phyloP scores from a whole-genome alignment of 2,888 invertebrate genomes.

The Pseudanteris insignis region DNA sequence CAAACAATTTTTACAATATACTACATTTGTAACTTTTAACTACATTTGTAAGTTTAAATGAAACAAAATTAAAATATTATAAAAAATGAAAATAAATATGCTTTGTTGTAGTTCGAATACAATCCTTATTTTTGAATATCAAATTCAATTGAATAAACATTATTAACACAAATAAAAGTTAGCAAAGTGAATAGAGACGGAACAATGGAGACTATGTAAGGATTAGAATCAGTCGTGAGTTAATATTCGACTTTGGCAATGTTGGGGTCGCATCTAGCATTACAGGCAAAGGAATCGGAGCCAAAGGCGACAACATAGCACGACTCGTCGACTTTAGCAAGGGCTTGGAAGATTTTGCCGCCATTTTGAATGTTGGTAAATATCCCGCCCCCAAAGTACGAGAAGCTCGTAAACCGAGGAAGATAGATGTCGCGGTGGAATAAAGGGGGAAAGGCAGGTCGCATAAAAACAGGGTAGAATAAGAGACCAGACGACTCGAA shows the following conservation, averaged over 20 bases:
- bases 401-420: slow-evolving; percentile 50
- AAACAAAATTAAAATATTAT: no score
- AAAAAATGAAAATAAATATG: no score
- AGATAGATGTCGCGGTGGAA: slow-evolving; percentile 45
- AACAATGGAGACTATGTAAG: slow-evolving; percentile 14
- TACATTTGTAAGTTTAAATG: no score
- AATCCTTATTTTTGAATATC: no score
- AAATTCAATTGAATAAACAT: no score
- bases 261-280: slow-evolving; percentile 31
- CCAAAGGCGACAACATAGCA: slow-evolving; percentile 48
- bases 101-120: no score
- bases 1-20: no score
- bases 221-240: slow-evolving; percentile 17
- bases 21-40: no score
- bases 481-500: slow-evolving; percentile 32
- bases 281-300: slow-evolving; percentile 27
- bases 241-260: slow-evolving; percentile 31
- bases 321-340: slow-evolving; percentile 57
- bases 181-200: slow-evolving; percentile 3
- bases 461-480: slow-evolving; percentile 36
- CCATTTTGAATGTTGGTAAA: slow-evolving; percentile 67
- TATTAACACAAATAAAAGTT: no score
- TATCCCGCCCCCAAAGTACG: slow-evolving; percentile 61
- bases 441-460: slow-evolving; percentile 35
- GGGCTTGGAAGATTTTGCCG: slow-evolving; percentile 62